phyloP scores from a whole-genome alignment of 2,888 invertebrate species.

The Dyspetes luteomarginatus region DNA sequence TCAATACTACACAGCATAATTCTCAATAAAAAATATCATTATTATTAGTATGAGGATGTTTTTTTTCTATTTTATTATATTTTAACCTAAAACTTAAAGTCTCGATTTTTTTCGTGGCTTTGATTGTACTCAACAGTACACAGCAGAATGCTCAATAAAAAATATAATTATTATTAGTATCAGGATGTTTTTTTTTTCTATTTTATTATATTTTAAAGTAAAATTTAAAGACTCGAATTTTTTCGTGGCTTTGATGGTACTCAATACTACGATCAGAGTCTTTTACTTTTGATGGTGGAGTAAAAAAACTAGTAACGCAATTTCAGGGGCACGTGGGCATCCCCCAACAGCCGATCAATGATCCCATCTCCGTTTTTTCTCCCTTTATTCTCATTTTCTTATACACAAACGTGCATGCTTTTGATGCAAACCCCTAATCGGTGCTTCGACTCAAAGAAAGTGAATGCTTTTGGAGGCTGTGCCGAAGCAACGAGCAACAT shows the following conservation, averaged over 20 bases:
- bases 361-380: conserved; percentile 29
- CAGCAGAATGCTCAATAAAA: too few relatives aligned
- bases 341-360: conserved; percentile 20
- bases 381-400: conserved; percentile 31
- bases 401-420: conserved; percentile 24
- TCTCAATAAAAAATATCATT: too few relatives aligned
- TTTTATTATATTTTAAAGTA: too few relatives aligned
- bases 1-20: too few relatives aligned
- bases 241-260: too few relatives aligned
- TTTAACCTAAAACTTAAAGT: too few relatives aligned
- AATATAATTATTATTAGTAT: too few relatives aligned
- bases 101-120: too few relatives aligned
- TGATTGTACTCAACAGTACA: too few relatives aligned
- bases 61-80: too few relatives aligned
- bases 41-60: too few relatives aligned
- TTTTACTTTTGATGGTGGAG: background rate
- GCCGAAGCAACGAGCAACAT: background rate
- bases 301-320: background rate
- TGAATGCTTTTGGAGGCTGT: background rate
- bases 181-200: background rate
- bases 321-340: conserved; percentile 16
- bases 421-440: conserved; percentile 37
- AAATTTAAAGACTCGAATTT: too few relatives aligned
- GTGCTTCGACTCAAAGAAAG: conserved; percentile 23
- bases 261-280: background rate